Percentiles rank a stretch among this genome's conserved stretches.
These are phyloP conservation scores for Hylaeus volcanicus DNA, from an alignment of 1,140 invertebrate species.

Conservation along the genomic window DNA sequence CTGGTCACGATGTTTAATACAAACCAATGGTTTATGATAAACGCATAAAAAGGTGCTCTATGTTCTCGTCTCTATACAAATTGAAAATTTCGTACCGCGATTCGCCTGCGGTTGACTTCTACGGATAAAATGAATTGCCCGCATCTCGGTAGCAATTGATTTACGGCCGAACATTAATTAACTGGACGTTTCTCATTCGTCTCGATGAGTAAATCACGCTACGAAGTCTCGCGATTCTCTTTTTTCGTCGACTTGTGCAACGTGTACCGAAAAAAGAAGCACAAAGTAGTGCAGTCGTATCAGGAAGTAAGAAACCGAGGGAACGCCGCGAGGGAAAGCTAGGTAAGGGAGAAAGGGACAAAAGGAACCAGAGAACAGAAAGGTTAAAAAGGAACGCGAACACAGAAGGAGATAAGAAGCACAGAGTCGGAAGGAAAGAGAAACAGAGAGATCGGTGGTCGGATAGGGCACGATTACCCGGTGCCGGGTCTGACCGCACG, in stretches of 20 bases:
- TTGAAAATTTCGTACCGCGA: too few species aligned
- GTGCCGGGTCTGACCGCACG: conserved; percentile 32
- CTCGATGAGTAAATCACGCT: too few species aligned
- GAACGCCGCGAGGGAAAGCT: neutral
- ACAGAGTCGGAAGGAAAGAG: neutral
- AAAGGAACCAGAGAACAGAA: neutral
- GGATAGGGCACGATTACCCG: conserved; percentile 49
- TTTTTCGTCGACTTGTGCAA: neutral
- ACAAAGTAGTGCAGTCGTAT: neutral
- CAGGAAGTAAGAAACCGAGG: neutral
- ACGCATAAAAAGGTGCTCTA: too few species aligned
- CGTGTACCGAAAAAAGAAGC: neutral
- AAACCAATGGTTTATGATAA: too few species aligned
- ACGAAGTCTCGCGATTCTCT: neutral
- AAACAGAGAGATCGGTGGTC: conserved; percentile 36
- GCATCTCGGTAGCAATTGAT: too few species aligned
- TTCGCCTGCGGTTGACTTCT: too few species aligned
- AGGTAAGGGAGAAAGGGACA: neutral
- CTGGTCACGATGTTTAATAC: too few species aligned
- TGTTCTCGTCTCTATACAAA: too few species aligned
- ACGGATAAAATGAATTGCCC: too few species aligned
- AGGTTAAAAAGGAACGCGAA: neutral
- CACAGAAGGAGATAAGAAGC: neutral
- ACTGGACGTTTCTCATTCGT: too few species aligned
- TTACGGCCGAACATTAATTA: too few species aligned